These are phyloP conservation scores for Lophochroa leadbeateri DNA, from an alignment of 2,113 vertebrate genomes.

Conservation along the genomic window DNA sequence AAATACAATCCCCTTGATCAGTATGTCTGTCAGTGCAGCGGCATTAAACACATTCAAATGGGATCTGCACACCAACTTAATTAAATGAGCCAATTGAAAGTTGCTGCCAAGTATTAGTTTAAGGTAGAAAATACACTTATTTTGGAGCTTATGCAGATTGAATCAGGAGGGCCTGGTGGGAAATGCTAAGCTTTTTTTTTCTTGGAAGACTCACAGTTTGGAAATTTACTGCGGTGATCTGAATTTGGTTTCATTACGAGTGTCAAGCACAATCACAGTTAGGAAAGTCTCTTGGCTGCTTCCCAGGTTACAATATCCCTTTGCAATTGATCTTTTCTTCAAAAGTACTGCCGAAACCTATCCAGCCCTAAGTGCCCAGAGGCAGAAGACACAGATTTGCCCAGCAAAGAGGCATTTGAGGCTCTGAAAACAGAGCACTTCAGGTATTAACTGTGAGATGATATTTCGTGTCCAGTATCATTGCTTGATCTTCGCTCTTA, in stretches of 20 bases:
- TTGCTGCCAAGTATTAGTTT: slow-evolving; percentile 58
- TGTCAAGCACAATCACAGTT: slow-evolving; percentile 51
- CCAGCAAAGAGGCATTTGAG: neutral
- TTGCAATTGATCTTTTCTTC: neutral
- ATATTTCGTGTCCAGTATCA: neutral
- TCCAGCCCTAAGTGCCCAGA: accelerated
- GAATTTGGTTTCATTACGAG: slow-evolving; percentile 45
- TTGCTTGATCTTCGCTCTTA: neutral
- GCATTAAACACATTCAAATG: slow-evolving; percentile 18
- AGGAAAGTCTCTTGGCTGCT: slow-evolving; percentile 39
- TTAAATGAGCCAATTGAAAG: slow-evolving; percentile 58
- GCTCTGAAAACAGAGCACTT: neutral
- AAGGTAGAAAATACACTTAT: slow-evolving; percentile 64
- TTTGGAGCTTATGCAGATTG: slow-evolving; percentile 67
- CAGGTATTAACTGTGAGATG: neutral
- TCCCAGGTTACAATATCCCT: slow-evolving; percentile 14
- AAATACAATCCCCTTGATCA: slow-evolving; percentile 34
- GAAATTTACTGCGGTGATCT: slow-evolving; percentile 46
- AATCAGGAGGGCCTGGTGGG: slow-evolving; percentile 54
- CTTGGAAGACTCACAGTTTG: slow-evolving; percentile 14
- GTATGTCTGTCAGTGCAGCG: slow-evolving; percentile 21
- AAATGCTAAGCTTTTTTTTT: neutral
- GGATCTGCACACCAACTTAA: slow-evolving; percentile 50
- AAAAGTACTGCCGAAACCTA: neutral
- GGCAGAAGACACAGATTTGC: neutral